Base-by-base conservation (phyloP, 2,113 vertebrate genomes). In the Brachionichthys hirsutus region DNA sequence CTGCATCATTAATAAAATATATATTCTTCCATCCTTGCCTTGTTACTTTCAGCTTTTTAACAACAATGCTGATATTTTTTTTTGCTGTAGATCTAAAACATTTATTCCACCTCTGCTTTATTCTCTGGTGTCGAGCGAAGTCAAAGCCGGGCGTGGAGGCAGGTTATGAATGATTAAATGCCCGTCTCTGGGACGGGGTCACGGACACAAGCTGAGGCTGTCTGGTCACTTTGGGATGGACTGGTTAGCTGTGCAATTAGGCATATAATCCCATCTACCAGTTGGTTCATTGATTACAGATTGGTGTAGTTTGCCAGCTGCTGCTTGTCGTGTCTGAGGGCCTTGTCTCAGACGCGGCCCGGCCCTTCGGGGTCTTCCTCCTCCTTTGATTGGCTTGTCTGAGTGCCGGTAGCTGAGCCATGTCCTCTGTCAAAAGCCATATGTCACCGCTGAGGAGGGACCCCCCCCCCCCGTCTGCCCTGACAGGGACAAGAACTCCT, bases 271-370 rank as follows among this genome's bases (percentile, higher is more conserved):
- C 86, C 62, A 83, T 89, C 85, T 85, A 84, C 89, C 86, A 88
- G 82, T 89, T 89, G 90, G 86, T 87, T 91, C 84, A 92, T 89
- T 91, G 90, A 92, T 92, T 87, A 89, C 87, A 89, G 84, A 89
- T 87, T 85, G 88, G 70, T 78, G 86, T 87, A 84, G 87, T 84
- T 81, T 67, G 84, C 88, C 91, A 92, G 89, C 88, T 92, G 90
- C 86, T 90, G 77, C 86, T 85, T 84, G 85, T 85, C 83, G 75
- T 87, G 72, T 83, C 77, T 85, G 75, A 85, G 69, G 79, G 53
- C 69, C 67, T 73, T 13, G 77, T 81, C 75, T 84, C 78, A 90
- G 80, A 90, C 73, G 47, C 63, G 48, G 49, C 70, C 63, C 44
- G 18, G 67, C 53, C 75, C 68, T 81, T 55, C 68, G 73, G 50